These are phyloP conservation scores for Caenorhabditis brenneri DNA, from an alignment of 1,140 invertebrate species.

Conservation along the genomic window DNA sequence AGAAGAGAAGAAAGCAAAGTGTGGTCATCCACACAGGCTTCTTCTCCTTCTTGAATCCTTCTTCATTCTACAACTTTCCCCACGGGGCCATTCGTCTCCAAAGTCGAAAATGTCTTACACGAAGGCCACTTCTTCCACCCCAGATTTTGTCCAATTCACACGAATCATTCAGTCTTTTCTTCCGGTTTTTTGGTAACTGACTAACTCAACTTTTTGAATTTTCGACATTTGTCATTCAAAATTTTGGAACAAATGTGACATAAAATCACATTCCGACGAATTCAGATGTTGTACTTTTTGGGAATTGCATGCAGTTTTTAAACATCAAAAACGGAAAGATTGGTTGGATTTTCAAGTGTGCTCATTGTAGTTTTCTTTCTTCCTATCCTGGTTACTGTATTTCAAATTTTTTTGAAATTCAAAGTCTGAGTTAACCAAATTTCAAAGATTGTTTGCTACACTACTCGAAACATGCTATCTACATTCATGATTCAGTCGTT, in stretches of 20 bases:
- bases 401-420: no score
- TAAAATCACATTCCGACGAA: background rate
- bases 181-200: background rate
- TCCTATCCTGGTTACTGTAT: no score
- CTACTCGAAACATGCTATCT: no score
- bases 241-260: background rate
- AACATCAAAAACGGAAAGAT: no score
- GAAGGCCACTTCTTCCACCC: background rate
- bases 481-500: no score
- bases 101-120: conserved; percentile 11
- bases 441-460: no score
- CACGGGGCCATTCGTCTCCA: conserved; percentile 32
- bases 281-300: no score
- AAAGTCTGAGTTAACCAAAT: no score
- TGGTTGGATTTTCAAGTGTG: no score
- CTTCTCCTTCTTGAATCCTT: background rate
- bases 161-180: conserved; percentile 13
- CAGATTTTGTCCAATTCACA: background rate
- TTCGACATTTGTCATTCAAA: background rate
- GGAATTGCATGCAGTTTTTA: no score
- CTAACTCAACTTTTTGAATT: background rate
- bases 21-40: background rate
- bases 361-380: no score
- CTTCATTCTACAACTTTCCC: background rate
- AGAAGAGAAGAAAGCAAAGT: background rate